These are phyloP conservation scores for Nasonia longicornis DNA, from an alignment of 1,140 invertebrate species.

Conservation along the genomic window DNA sequence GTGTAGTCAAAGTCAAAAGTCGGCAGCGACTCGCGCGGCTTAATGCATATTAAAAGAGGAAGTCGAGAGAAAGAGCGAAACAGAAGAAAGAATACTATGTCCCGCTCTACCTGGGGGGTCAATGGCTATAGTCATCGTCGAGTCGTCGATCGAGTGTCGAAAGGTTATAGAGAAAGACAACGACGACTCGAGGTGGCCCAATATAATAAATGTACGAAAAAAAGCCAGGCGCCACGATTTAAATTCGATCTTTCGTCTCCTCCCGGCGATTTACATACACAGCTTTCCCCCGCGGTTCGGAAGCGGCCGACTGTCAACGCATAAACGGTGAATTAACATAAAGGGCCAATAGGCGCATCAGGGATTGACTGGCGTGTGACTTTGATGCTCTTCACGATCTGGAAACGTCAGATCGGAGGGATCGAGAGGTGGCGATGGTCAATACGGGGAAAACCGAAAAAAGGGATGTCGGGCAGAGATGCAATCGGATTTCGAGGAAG, in stretches of 20 bases:
- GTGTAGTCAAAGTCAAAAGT: constrained; percentile 57
- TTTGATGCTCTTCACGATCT: constrained; percentile 3
- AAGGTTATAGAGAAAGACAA: neutral
- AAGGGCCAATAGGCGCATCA: neutral
- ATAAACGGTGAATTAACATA: constrained; percentile 7
- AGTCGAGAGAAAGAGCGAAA: constrained; percentile 50
- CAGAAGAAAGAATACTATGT: constrained; percentile 31
- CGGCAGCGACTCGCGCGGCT: constrained; percentile 47
- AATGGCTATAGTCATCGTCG: neutral
- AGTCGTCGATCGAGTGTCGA: constrained; percentile 1
- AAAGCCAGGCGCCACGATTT: neutral
- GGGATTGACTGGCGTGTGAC: neutral
- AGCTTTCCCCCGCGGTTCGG: neutral
- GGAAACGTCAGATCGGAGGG: neutral
- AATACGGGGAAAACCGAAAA: neutral
- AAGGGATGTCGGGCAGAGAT: neutral
- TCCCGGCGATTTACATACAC: neutral
- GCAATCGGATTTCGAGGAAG: neutral
- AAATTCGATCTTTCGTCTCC: constrained; percentile 8
- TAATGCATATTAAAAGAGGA: constrained; percentile 65
- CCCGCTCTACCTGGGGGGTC: neutral
- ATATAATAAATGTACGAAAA: constrained; percentile 46
- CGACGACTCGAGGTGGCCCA: too few species aligned
- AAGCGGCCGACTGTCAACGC: neutral
- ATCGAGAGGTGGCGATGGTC: neutral